phyloP scores from a whole-genome alignment of 2,113 vertebrate species.

The Onychostruthus taczanowskii region DNA sequence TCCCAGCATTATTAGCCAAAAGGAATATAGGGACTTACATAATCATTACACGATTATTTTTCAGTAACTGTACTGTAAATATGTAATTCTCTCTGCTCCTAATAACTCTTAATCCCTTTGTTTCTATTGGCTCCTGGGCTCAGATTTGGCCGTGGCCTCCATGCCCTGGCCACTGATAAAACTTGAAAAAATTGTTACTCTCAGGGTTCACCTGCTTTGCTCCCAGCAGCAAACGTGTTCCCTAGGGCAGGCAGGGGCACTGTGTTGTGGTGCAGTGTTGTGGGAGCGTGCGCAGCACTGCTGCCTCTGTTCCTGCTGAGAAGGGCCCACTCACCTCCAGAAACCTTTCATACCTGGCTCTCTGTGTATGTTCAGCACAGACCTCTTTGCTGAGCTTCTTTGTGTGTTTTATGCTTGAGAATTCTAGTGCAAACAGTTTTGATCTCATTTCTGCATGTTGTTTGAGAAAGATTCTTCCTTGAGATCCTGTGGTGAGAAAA shows the following conservation, averaged over 20 bases:
- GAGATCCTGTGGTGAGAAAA: not conserved
- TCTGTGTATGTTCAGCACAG: fast-evolving
- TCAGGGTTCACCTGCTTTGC: not conserved
- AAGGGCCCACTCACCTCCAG: not conserved
- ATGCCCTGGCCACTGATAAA: not conserved
- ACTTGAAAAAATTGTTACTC: constrained; percentile 1
- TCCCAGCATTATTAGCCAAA: constrained; percentile 51
- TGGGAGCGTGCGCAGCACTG: not conserved
- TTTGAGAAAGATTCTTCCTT: not conserved
- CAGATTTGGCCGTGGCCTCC: not conserved
- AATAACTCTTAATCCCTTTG: constrained; percentile 61
- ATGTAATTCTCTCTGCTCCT: constrained; percentile 61
- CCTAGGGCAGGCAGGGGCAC: fast-evolving
- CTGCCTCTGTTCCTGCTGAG: not conserved
- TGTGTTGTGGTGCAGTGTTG: not conserved
- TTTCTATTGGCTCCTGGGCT: constrained; percentile 25
- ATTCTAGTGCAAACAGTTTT: not conserved
- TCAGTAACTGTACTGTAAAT: constrained; percentile 55
- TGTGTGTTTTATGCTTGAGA: not conserved
- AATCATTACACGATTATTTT: constrained; percentile 64
- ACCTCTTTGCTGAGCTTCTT: not conserved
- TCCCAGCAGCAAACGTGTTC: not conserved
- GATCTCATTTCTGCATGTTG: not conserved
- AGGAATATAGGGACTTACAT: constrained; percentile 62
- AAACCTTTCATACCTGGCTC: not conserved